Conservation (phyloP, 2,113 vertebrate species). For the Barnardius zonarius region DNA sequence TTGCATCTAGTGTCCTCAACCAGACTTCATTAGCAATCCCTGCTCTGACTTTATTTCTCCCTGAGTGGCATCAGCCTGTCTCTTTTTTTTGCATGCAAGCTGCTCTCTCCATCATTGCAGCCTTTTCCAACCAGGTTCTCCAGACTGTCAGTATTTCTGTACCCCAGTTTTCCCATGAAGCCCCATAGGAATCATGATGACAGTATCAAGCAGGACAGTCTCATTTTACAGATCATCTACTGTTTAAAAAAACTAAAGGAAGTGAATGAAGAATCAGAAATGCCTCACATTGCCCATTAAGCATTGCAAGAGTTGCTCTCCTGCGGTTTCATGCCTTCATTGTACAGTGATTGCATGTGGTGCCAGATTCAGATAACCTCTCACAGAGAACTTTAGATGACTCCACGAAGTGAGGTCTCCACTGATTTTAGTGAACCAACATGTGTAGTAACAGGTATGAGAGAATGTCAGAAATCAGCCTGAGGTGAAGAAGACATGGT, state of each 20-base stretch:
- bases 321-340: neutral
- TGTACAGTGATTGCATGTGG: neutral
- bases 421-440: neutral
- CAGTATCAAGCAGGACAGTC: neutral
- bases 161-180: neutral
- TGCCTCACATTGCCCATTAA: neutral
- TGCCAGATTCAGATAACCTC: neutral
- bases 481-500: neutral
- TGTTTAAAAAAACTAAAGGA: neutral
- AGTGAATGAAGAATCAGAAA: neutral
- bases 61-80: neutral
- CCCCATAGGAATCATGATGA: neutral
- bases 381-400: neutral
- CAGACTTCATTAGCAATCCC: neutral
- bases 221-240: neutral
- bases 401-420: neutral
- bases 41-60: neutral
- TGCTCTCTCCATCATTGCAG: neutral
- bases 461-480: neutral
- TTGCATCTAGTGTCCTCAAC: neutral
- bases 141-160: neutral
- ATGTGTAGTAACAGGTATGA: neutral
- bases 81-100: neutral
- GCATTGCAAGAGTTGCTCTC: neutral
- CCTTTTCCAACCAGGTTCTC: neutral